Evolutionary conservation across 2,797 vertebrate genomes (phyloP).

Genomic region (Urophycis tenuis): DNA sequence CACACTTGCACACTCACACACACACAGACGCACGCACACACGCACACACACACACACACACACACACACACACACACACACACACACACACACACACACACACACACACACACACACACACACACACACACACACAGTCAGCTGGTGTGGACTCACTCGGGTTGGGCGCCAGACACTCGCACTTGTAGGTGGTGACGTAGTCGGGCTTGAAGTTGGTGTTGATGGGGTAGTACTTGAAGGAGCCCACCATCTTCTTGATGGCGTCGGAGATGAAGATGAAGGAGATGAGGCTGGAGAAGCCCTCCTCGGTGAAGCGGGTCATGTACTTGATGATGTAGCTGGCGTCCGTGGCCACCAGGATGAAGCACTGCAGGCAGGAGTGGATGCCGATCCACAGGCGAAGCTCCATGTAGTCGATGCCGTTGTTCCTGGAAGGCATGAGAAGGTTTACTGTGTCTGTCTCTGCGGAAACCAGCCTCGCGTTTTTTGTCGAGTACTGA

Average conservation of each 20-base stretch:
- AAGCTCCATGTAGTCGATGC: slow-evolving; percentile 96
- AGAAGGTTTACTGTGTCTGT: background rate
- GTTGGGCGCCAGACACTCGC: slow-evolving; percentile 90
- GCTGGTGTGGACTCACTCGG: slow-evolving; percentile 74
- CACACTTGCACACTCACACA: background rate
- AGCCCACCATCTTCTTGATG: slow-evolving; percentile 94
- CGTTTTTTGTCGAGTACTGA: background rate
- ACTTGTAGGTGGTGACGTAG: slow-evolving; percentile 89
- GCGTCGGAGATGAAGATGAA: slow-evolving; percentile 99
- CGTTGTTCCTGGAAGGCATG: slow-evolving; percentile 70
- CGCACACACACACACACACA: background rate
- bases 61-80: too few species aligned
- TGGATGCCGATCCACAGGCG: slow-evolving; percentile 98
- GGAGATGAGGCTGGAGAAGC: slow-evolving; percentile 98
- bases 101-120: background rate
- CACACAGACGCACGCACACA: background rate
- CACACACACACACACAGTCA: slow-evolving; percentile 19
- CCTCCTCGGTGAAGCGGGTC: slow-evolving; percentile 96
- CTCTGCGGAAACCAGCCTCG: background rate
- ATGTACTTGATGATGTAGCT: slow-evolving; percentile 98
- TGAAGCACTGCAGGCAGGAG: slow-evolving; percentile 89
- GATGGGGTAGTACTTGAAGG: slow-evolving; percentile 94
- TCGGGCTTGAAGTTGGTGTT: slow-evolving; percentile 88
- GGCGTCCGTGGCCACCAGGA: slow-evolving; percentile 89
- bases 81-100: too few species aligned